These are phyloP conservation scores for Eudemis profundana DNA, from an alignment of 2,888 invertebrate species.

Conservation along the genomic window DNA sequence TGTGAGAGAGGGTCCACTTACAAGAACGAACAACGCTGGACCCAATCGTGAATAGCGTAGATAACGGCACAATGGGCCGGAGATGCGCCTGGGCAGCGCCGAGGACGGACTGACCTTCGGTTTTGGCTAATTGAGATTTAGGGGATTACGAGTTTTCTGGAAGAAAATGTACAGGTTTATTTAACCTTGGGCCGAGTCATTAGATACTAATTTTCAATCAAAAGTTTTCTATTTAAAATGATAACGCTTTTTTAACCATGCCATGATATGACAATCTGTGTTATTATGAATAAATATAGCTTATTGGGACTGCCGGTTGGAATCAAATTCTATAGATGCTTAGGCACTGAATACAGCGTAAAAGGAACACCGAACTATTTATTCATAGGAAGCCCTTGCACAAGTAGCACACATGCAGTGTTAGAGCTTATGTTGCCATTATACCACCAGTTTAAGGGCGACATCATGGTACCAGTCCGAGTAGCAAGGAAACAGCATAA, in stretches of 20 bases:
- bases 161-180: neutral
- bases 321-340: no score
- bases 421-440: no score
- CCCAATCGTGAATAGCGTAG: slow-evolving; percentile 82
- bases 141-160: slow-evolving; percentile 14
- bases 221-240: no score
- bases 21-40: slow-evolving; percentile 56
- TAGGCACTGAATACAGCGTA: no score
- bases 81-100: slow-evolving; percentile 71
- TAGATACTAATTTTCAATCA: no score
- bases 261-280: no score
- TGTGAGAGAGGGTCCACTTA: slow-evolving; percentile 38
- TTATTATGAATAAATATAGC: no score
- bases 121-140: slow-evolving; percentile 43
- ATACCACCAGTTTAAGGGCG: no score
- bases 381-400: neutral
- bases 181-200: no score
- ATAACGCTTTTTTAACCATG: no score
- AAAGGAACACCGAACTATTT: neutral
- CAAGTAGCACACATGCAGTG: no score
- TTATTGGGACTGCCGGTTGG: no score
- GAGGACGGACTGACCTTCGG: slow-evolving; percentile 61
- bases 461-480: slow-evolving; percentile 13
- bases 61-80: slow-evolving; percentile 80
- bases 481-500: slow-evolving; percentile 7